These are phyloP conservation scores for Stenchaetothrips biformis DNA, from an alignment of 2,888 invertebrate species.

Conservation along the genomic window DNA sequence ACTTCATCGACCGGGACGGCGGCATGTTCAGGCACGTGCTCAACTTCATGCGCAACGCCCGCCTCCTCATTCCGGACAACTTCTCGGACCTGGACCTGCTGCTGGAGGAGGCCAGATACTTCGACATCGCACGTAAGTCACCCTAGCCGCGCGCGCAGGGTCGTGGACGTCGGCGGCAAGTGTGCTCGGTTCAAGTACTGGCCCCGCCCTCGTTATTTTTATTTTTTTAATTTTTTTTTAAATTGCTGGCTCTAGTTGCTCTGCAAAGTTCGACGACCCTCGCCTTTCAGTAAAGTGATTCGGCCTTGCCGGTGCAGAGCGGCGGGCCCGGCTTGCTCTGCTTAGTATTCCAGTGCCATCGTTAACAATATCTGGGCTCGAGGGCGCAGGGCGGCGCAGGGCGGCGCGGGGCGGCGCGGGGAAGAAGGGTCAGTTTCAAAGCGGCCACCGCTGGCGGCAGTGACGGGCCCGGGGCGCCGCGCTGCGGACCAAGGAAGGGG, in stretches of 20 bases:
- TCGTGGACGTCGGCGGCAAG: background rate
- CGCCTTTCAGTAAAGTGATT: too few relatives aligned
- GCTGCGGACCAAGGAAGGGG: background rate
- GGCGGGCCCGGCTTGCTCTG: too few relatives aligned
- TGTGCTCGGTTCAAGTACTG: background rate
- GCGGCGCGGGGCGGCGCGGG: too few relatives aligned
- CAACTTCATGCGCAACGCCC: constrained; percentile 90
- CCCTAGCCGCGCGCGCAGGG: background rate
- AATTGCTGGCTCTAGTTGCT: constrained; percentile 27
- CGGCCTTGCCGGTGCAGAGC: too few relatives aligned
- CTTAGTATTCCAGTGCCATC: background rate
- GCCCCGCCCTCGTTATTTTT: background rate
- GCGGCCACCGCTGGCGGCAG: background rate
- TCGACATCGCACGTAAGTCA: constrained; percentile 79
- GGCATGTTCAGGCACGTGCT: constrained; percentile 96
- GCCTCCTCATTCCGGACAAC: constrained; percentile 78
- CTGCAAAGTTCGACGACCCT: too few relatives aligned
- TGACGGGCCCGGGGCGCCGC: background rate
- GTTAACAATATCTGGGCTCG: background rate
- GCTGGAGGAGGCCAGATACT: constrained; percentile 84
- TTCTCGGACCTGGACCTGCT: constrained; percentile 83
- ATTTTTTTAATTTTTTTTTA: constrained; percentile 27
- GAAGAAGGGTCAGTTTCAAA: background rate
- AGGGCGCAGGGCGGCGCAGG: background rate
- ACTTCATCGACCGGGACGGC: constrained; percentile 97